Conservation (phyloP, 2,888 invertebrate genomes). For the Cinara cedri region DNA sequence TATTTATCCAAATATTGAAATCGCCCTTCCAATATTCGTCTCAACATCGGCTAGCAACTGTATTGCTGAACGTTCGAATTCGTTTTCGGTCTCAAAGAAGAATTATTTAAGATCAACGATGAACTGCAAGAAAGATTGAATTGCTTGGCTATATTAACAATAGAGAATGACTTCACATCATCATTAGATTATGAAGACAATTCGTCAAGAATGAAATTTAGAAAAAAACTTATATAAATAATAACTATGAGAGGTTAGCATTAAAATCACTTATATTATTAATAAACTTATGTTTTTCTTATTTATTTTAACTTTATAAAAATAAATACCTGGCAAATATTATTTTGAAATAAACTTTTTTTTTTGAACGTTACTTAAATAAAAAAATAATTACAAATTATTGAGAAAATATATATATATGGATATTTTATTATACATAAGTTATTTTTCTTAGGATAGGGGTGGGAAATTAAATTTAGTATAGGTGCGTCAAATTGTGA, state of each 20-base stretch:
- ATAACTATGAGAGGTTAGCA: too few relatives aligned
- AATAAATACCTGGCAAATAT: too few relatives aligned
- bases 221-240: neutral
- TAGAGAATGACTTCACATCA: constrained; percentile 6
- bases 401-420: neutral
- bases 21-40: constrained; percentile 7
- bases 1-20: too few relatives aligned
- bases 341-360: neutral
- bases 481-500: too few relatives aligned
- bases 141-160: neutral
- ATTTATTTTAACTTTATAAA: too few relatives aligned
- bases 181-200: neutral
- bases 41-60: constrained; percentile 1
- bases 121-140: neutral
- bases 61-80: neutral
- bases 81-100: too few relatives aligned
- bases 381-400: neutral
- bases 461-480: too few relatives aligned
- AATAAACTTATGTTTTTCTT: too few relatives aligned
- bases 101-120: constrained; percentile 3
- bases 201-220: neutral
- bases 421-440: too few relatives aligned
- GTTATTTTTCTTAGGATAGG: too few relatives aligned
- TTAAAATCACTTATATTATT: too few relatives aligned
- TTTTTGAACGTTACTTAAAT: neutral